Evolutionary conservation across 1,140 invertebrate genomes (phyloP).

Genomic region (Tenebrio molitor): DNA sequence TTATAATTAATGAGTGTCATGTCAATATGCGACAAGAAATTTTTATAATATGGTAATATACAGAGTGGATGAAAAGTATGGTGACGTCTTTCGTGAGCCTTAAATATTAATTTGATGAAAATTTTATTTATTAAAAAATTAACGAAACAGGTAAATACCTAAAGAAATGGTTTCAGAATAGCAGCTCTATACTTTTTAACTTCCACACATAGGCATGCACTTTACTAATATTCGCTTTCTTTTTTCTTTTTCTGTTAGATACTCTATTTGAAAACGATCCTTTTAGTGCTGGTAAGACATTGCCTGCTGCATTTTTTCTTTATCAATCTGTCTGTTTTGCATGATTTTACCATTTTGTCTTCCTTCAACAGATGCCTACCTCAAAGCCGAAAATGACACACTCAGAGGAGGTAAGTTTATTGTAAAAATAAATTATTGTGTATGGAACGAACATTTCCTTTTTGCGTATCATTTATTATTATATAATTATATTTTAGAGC

Average conservation of each 20-base stretch:
- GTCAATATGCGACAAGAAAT: too few species aligned
- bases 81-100: too few species aligned
- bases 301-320: background rate
- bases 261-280: constrained; percentile 35
- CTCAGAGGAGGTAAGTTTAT: constrained; percentile 43
- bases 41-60: too few species aligned
- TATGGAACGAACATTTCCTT: constrained; percentile 7
- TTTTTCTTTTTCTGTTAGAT: constrained; percentile 28
- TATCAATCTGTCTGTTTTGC: background rate
- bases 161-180: too few species aligned
- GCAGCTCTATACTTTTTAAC: too few species aligned
- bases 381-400: constrained; percentile 37
- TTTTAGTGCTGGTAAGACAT: background rate
- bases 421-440: background rate
- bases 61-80: too few species aligned
- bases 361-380: constrained; percentile 38
- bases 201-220: background rate
- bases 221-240: constrained; percentile 5
- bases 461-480: too few species aligned
- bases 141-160: too few species aligned
- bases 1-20: too few species aligned
- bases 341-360: constrained; percentile 15
- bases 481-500: background rate
- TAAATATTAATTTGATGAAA: too few species aligned
- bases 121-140: too few species aligned